Percentiles rank a stretch among this genome's conserved stretches.
Conservation (phyloP, 1,140 invertebrate genomes). For the Artemia franciscana region DNA sequence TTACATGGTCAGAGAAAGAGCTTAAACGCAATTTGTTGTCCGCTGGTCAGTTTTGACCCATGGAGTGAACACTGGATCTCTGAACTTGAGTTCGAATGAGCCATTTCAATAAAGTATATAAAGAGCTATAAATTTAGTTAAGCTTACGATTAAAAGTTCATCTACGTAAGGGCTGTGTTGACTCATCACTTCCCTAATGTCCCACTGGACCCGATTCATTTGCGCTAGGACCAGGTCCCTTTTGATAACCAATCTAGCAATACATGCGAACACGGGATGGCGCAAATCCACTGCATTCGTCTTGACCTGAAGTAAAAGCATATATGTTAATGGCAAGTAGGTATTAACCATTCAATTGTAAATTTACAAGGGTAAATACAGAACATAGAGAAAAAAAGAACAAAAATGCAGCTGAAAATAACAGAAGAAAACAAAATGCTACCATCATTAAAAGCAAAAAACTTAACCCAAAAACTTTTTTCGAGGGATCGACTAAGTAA, state of each 20-base stretch:
- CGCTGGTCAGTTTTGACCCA: too few species aligned
- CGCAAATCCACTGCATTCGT: slow-evolving; percentile 42
- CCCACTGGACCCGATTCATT: slow-evolving; percentile 87
- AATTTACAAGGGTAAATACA: not conserved
- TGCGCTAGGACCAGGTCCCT: slow-evolving; percentile 43
- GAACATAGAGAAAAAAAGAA: slow-evolving; percentile 1
- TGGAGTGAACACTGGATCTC: too few species aligned
- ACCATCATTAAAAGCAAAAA: not conserved
- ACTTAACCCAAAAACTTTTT: too few species aligned
- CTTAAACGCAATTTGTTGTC: too few species aligned
- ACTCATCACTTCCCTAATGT: slow-evolving; percentile 79
- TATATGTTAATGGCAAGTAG: not conserved
- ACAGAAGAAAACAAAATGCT: too few species aligned
- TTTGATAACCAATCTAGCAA: slow-evolving; percentile 53
- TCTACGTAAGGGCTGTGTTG: slow-evolving; percentile 72
- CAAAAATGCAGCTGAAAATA: too few species aligned
- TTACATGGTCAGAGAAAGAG: too few species aligned
- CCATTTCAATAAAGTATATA: too few species aligned
- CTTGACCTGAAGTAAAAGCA: slow-evolving; percentile 32
- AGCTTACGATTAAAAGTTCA: slow-evolving; percentile 23
- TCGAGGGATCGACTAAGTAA: too few species aligned
- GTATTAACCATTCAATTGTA: not conserved
- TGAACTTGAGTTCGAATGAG: too few species aligned
- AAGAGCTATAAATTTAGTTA: too few species aligned
- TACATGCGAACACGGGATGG: slow-evolving; percentile 59